Evolutionary conservation across 2,113 vertebrate genomes (phyloP).

Genomic region (Sebastes schlegelii): DNA sequence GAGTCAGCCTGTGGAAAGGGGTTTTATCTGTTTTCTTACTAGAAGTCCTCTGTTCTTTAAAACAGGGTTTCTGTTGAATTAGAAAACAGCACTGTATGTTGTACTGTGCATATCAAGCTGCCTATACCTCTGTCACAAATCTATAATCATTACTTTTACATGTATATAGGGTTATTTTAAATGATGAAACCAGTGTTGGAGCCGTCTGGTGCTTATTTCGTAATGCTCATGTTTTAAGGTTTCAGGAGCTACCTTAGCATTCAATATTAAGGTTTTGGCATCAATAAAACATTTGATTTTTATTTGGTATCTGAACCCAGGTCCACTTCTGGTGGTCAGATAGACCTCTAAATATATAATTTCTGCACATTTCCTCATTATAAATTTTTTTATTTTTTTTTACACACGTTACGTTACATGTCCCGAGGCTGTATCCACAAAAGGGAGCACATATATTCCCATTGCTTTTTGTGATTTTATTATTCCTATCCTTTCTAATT

Average conservation of each 20-base stretch:
- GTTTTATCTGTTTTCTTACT: constrained; percentile 34
- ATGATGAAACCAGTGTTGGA: background rate
- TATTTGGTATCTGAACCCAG: background rate
- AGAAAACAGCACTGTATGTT: constrained; percentile 16
- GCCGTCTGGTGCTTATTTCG: constrained; percentile 23
- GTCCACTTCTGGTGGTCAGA: background rate
- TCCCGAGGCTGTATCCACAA: background rate
- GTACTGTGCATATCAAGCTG: background rate
- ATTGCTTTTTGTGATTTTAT: background rate
- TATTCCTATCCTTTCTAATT: background rate
- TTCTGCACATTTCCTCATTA: background rate
- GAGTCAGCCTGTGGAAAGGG: background rate
- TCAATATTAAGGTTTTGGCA: constrained; percentile 33
- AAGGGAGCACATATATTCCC: background rate
- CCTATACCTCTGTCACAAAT: constrained; percentile 44
- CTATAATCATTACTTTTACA: constrained; percentile 60
- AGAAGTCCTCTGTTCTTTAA: background rate
- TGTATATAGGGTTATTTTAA: constrained; percentile 54
- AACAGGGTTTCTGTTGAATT: constrained; percentile 30
- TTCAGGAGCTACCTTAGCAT: constrained; percentile 8
- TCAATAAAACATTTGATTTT: constrained; percentile 31
- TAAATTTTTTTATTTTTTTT: background rate
- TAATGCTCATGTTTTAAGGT: constrained; percentile 37
- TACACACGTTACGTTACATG: background rate
- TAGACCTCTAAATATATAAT: background rate